A percentile compares a stretch with the other conserved stretches of the same genome.
Evolutionary conservation across 2,888 invertebrate species (phyloP).

Genomic region (Pachycephus smyrnensis): DNA sequence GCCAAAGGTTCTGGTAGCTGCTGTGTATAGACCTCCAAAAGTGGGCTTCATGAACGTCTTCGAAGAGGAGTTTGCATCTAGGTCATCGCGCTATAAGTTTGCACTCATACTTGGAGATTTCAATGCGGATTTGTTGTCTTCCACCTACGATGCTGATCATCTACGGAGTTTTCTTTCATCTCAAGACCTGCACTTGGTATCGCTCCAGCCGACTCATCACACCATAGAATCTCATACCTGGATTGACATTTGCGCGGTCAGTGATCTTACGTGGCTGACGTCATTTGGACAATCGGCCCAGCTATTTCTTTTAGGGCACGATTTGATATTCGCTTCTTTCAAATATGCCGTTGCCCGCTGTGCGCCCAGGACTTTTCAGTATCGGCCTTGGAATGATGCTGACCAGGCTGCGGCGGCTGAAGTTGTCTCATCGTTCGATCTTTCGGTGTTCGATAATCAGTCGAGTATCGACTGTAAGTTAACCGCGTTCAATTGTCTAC

Average conservation of each 20-base stretch:
- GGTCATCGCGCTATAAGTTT: neutral
- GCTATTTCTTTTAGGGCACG: constrained; percentile 6
- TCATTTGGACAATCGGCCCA: constrained; percentile 1
- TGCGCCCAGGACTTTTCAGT: neutral
- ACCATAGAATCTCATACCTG: constrained; percentile 1
- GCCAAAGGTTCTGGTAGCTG: constrained; percentile 4
- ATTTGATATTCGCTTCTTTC: neutral
- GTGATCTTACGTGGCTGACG: neutral
- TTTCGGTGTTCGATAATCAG: neutral
- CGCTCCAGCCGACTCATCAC: constrained; percentile 8
- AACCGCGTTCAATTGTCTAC: neutral
- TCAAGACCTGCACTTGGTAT: constrained; percentile 4
- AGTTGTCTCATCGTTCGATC: neutral
- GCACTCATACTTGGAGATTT: neutral
- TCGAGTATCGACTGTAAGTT: neutral
- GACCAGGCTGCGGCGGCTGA: neutral
- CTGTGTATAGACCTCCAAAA: constrained; percentile 12
- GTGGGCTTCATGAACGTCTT: neutral
- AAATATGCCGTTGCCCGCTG: neutral
- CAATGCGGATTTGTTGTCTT: constrained; percentile 6
- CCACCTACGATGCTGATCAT: constrained; percentile 1
- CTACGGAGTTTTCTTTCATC: neutral
- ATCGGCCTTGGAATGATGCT: neutral
- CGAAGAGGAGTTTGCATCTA: neutral
- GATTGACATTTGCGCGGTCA: neutral